Evolutionary conservation across 2,888 invertebrate genomes (phyloP).

Genomic region (Prenolepis imparis): DNA sequence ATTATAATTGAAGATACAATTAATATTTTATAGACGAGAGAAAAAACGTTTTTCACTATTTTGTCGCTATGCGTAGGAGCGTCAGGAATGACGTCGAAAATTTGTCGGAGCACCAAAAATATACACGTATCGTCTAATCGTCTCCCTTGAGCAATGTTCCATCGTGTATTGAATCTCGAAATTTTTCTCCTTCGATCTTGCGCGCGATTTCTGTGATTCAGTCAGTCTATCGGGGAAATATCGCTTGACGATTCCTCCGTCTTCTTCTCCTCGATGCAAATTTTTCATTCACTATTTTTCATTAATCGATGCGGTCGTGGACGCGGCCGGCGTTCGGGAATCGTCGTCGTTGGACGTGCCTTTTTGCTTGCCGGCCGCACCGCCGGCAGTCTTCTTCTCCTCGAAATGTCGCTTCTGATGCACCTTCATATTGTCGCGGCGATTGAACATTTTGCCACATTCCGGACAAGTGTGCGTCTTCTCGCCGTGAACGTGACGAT

Average conservation of each 20-base stretch:
- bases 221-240: too few species aligned
- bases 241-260: too few species aligned
- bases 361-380: conserved; percentile 62
- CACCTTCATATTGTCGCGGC: conserved; percentile 85
- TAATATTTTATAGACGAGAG: neutral
- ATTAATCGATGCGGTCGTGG: conserved; percentile 66
- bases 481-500: conserved; percentile 84
- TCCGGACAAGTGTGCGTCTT: conserved; percentile 85
- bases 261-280: neutral
- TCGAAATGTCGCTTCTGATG: conserved; percentile 84
- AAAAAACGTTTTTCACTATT: neutral
- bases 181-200: neutral
- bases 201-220: neutral
- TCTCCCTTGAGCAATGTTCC: conserved; percentile 43
- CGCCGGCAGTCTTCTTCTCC: conserved; percentile 67
- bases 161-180: conserved; percentile 5
- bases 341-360: conserved; percentile 59
- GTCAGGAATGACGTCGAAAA: conserved; percentile 20
- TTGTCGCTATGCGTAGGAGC: conserved; percentile 17
- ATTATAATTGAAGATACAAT: neutral
- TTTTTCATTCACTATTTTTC: conserved; percentile 69
- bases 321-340: conserved; percentile 40
- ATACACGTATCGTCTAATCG: conserved; percentile 14
- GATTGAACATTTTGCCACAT: conserved; percentile 84
- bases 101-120: conserved; percentile 34